Base-by-base conservation (phyloP, 1,140 invertebrate genomes). In the Matsumurasca onukii region DNA sequence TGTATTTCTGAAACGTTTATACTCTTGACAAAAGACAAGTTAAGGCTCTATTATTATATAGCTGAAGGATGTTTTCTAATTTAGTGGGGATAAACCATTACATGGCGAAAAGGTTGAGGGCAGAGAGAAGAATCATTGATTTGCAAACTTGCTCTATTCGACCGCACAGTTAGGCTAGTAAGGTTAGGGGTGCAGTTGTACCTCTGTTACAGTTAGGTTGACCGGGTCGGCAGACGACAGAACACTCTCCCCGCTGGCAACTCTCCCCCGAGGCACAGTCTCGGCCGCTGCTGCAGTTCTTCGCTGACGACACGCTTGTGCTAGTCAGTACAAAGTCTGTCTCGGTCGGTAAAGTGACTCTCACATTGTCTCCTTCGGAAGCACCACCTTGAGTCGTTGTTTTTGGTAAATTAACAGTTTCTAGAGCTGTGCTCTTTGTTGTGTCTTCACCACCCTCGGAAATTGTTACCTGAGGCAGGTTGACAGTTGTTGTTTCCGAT, bases 151-250 rank as follows among this genome's bases (percentile, higher is more conserved):
- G n/a, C n/a, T n/a, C n/a, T n/a, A n/a, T n/a, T n/a, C n/a, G n/a
- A n/a, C n/a, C n/a, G n/a, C n/a, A n/a, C n/a, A n/a, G n/a, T n/a
- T n/a, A n/a, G n/a, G n/a, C n/a, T n/a, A n/a, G n/a, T n/a, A n/a
- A n/a, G n/a, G n/a, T 61, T n/a, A 13, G 3, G 57, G 25, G 57
- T 61, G 29, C 70, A 72, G 74, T 74, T 76, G 74, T 83, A 83
- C 82, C 82, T 83, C 78, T 80, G 74, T 72, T 74, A 76, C 82
- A 83, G 76, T 78, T 73, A 76, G 55, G 55, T 9, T 59, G 30
- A 27, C 68, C 70, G 27, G 55, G 65, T 70, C 68, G 70, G 57
- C 71, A 72, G 48, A 31, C 62, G 30, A 45, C 15, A 9, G 29
- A 29, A 57, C 71, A 70, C 49, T 62, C 52, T 31, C 69, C 64